Evolutionary conservation across 2,888 invertebrate species (phyloP), one percentile per base, ranked within the genome.

Genomic region (Drosophila paracracens): DNA sequence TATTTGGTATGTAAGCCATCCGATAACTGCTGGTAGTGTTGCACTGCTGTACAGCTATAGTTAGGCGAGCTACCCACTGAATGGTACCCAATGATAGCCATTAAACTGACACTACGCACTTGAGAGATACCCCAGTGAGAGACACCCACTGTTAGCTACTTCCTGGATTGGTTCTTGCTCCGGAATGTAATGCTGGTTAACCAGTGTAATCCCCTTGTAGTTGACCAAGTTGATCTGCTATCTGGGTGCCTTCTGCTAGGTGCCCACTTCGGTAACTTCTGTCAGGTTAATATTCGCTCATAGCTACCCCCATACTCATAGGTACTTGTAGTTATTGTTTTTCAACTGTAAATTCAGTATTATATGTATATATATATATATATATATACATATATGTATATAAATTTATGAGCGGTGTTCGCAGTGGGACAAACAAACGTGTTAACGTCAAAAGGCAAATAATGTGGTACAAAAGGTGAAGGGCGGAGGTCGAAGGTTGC

Each of bases 371-470:
- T 31, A 31, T 31, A 21, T 7, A 16, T 16, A 46, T 7, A 13
- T 13, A 46, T 21, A 11, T 29, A 13, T 21, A 21, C 1, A 7
- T 6, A 43, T 3, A 13, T 13, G 4, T 16, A 13, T 21, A 43
- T 21, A 13, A 13, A 21, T 46, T 0, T 21, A 21, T 46, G 7
- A 16, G 13, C 5, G n/a, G 40, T 21, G 40, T 11, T 46, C 2
- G 21, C 21, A 13, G 13, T 46, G 46, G 46, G 16, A 46, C 8
- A 16, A 10, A 13, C 27, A 7, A 18, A 43, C 11, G 25, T 36
- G 38, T 52, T 35, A 27, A 51, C 35, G 68, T 27, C 18, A 38
- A 69, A 52, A 57, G 60, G 58, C 36, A 71, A 70, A 60, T 70
- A 38, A 59, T 50, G 35, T 40, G 53, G 40, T 38, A 51, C 21